Percentiles rank a stretch among this genome's conserved stretches.
Conservation (phyloP, 1,140 invertebrate genomes). For the Drosophila sp. region DNA sequence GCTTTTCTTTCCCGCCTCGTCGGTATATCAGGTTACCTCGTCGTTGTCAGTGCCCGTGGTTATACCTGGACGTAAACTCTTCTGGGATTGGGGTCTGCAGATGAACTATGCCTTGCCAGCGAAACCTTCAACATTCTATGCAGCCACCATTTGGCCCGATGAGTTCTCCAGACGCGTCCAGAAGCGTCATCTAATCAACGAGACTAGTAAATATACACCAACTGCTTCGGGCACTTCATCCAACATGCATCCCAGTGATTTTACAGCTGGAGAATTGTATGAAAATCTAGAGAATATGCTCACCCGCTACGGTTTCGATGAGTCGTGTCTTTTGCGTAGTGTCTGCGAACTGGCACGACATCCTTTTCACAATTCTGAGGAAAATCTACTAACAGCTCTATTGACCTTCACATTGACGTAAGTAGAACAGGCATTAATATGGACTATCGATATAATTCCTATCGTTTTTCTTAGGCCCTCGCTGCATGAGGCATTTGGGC, state of each 20-base stretch:
- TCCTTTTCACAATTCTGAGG: slow-evolving; percentile 64
- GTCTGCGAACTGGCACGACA: slow-evolving; percentile 74
- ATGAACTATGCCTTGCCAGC: slow-evolving; percentile 66
- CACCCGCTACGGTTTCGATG: slow-evolving; percentile 61
- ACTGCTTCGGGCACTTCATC: background rate
- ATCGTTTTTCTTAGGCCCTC: slow-evolving; percentile 59
- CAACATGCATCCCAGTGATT: slow-evolving; percentile 65
- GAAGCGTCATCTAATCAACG: slow-evolving; percentile 47
- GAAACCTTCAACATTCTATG: slow-evolving; percentile 54
- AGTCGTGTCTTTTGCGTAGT: slow-evolving; percentile 67
- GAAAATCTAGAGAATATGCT: slow-evolving; percentile 56
- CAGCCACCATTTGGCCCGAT: slow-evolving; percentile 64
- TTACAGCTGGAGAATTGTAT: slow-evolving; percentile 74
- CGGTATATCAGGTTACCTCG: slow-evolving; percentile 62
- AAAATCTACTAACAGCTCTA: slow-evolving; percentile 68
- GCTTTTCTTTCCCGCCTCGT: slow-evolving; percentile 56
- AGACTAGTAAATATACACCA: slow-evolving; percentile 56
- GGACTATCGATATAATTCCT: background rate
- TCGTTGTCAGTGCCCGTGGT: slow-evolving; percentile 63
- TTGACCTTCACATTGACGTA: slow-evolving; percentile 76
- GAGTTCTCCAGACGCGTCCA: slow-evolving; percentile 41
- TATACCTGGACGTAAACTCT: slow-evolving; percentile 54
- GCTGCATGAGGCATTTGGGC: slow-evolving; percentile 66
- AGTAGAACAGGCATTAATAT: slow-evolving; percentile 26
- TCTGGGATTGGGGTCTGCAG: slow-evolving; percentile 72